phyloP scores from a whole-genome alignment of 2,888 invertebrate genomes.

The Caenorhabditis drosophilae region DNA sequence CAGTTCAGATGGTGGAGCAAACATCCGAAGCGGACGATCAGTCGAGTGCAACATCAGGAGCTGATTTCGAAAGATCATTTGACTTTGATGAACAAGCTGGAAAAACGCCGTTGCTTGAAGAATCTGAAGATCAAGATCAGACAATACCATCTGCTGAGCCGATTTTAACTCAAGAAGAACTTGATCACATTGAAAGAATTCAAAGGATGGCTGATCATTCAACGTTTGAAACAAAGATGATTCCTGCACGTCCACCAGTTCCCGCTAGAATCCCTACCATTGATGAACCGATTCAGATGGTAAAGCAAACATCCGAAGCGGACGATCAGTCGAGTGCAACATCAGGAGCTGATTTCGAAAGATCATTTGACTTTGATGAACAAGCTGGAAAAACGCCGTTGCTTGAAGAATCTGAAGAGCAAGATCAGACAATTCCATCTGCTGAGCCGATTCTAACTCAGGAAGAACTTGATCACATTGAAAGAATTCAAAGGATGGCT shows the following conservation, averaged over 20 bases:
- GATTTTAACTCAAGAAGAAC: constrained; percentile 50
- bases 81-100: constrained; percentile 11
- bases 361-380: constrained; percentile 1
- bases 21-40: not conserved
- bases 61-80: constrained; percentile 34
- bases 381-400: constrained; percentile 18
- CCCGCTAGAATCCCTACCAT: constrained; percentile 2
- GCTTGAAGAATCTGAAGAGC: constrained; percentile 6
- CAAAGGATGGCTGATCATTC: constrained; percentile 22
- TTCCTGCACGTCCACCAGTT: constrained; percentile 1
- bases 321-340: not conserved
- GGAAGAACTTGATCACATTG: constrained; percentile 40
- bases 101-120: not conserved
- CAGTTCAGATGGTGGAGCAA: not conserved
- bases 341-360: constrained; percentile 6
- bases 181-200: constrained; percentile 48
- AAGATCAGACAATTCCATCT: not conserved
- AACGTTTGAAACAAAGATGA: not conserved
- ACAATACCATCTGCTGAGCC: constrained; percentile 21
- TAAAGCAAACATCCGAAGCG: not conserved
- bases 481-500: constrained; percentile 29
- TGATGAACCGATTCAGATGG: not conserved
- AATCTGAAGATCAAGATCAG: constrained; percentile 15
- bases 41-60: constrained; percentile 33
- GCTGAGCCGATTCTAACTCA: constrained; percentile 9